These are phyloP conservation scores for Subacronicta megacephala DNA, from an alignment of 2,888 invertebrate species.

Conservation along the genomic window DNA sequence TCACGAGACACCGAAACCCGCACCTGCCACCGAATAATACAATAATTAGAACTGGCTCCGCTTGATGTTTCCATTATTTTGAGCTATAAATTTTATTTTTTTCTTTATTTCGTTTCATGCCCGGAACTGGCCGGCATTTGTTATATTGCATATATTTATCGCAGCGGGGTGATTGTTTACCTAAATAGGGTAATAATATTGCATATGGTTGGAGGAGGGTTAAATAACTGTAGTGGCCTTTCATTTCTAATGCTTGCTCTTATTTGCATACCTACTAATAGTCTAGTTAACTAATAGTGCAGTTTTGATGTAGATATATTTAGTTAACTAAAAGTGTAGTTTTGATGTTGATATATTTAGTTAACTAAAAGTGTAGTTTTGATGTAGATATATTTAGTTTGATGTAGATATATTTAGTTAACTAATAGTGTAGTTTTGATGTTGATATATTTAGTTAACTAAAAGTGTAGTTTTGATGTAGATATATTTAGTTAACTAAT, in stretches of 20 bases:
- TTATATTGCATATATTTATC: slow-evolving; percentile 55
- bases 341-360: no score
- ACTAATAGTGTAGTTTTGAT: no score
- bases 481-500: no score
- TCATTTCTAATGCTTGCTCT: slow-evolving; percentile 18
- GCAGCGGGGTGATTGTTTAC: slow-evolving; percentile 47
- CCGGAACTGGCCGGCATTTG: slow-evolving; percentile 57
- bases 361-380: no score
- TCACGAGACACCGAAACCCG: slow-evolving; percentile 39
- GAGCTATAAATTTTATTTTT: slow-evolving; percentile 60
- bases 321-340: no score
- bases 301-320: no score
- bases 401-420: no score
- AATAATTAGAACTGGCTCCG: slow-evolving; percentile 49
- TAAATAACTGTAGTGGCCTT: slow-evolving; percentile 19
- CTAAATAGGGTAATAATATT: slow-evolving; percentile 38
- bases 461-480: no score
- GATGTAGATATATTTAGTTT: no score
- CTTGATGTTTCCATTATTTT: slow-evolving; percentile 58
- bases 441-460: no score
- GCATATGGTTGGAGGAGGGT: slow-evolving; percentile 19
- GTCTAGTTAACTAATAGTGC: no score
- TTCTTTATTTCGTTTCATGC: slow-evolving; percentile 49
- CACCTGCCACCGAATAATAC: slow-evolving; percentile 80
- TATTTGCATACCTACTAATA: no score